Percentiles rank a stretch among this genome's conserved stretches.
phyloP scores from a whole-genome alignment of 1,140 invertebrate genomes.

The Drosophila burlai region DNA sequence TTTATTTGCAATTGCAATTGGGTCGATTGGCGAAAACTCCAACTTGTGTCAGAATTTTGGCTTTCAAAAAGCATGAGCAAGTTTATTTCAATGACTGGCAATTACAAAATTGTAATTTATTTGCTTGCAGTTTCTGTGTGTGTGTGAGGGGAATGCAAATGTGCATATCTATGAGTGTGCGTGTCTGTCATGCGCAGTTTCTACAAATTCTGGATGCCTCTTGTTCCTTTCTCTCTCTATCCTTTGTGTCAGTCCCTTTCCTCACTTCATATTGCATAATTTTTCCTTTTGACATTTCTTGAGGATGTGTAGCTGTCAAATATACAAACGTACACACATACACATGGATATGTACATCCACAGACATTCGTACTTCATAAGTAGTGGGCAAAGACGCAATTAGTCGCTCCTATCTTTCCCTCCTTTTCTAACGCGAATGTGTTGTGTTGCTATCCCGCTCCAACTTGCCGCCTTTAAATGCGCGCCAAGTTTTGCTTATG shows the following conservation, averaged over 20 bases:
- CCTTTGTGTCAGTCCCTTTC: not conserved
- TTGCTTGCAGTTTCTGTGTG: not conserved
- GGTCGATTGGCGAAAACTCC: not conserved
- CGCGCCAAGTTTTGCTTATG: constrained; percentile 36
- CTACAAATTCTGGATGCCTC: constrained; percentile 4
- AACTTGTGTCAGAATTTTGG: not conserved
- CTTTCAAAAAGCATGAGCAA: not conserved
- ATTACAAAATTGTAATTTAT: constrained; percentile 8
- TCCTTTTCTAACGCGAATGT: constrained; percentile 44
- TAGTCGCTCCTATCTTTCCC: constrained; percentile 41
- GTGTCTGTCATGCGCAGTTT: constrained; percentile 33
- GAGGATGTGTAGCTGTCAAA: constrained; percentile 45
- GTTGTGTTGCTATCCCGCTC: constrained; percentile 39
- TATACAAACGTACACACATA: constrained; percentile 9
- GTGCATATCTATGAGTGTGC: constrained; percentile 10
- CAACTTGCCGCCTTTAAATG: constrained; percentile 41
- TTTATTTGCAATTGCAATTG: constrained; percentile 15
- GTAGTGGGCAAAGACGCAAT: constrained; percentile 63
- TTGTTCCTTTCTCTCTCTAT: not conserved
- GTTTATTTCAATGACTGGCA: not conserved
- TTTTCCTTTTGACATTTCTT: constrained; percentile 6
- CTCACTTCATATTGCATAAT: constrained; percentile 31
- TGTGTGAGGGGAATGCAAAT: constrained; percentile 20
- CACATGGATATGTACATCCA: not conserved
- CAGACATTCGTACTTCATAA: constrained; percentile 5